Evolutionary conservation across 2,113 vertebrate genomes (phyloP), one percentile per base, ranked within the genome.

Genomic region (Calonectris borealis): DNA sequence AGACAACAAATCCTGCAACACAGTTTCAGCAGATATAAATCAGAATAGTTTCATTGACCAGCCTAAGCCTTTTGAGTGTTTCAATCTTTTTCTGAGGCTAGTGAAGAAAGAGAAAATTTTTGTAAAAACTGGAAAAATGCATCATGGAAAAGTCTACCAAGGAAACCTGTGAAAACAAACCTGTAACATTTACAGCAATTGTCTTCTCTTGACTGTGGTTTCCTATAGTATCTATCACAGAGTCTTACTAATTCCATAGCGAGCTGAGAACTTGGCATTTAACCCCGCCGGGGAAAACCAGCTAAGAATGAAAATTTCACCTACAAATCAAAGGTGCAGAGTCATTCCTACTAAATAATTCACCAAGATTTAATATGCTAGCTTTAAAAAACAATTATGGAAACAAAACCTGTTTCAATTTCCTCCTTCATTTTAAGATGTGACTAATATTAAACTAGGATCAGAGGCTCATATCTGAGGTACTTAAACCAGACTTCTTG

Each of bases 321-420:
- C 92, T 95, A 85, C 94, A 90, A 96, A 95, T 95, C 87, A 96
- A 95, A 97, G 91, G 83, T 90, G 87, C 86, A 82, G 86, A 93
- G 91, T 90, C 55, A 58, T 92, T 87, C 89, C 84, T 90, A 81
- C 86, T 89, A 94, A 92, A 95, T 92, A 93, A 94, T 96, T 94
- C 94, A 96, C 87, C 40, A 57, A 73, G 95, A 57, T 96, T 95
- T 97, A 94, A 96, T 90, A 96, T 2, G 11, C 62, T 49, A 89
- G 72, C 80, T 96, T 96, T 96, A 87, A 93, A 94, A 96, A 96
- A 85, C 83, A 96, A 75, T 71, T 94, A 92, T 73, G 70, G 88
- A 88, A 91, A 88, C 40, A 96, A 91, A 95, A 94, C 76, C 92
- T 83, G 80, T 88, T 91, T 92, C 77, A 84, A 90, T 89, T 97